phyloP scores from a whole-genome alignment of 1,140 invertebrate species.

The Drosophila sechellia region DNA sequence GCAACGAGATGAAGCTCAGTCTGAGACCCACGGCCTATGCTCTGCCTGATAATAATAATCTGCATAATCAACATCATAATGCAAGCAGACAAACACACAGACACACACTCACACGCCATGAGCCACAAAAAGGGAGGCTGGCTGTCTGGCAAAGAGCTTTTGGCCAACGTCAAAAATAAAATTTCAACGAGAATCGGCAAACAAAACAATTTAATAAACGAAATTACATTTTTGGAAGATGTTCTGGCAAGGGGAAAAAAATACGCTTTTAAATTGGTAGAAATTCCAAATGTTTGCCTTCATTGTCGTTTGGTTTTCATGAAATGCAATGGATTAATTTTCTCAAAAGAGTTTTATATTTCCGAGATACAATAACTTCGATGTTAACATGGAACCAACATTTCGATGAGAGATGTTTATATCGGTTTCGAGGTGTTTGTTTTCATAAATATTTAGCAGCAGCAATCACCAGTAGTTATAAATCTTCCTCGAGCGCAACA shows the following conservation, averaged over 20 bases:
- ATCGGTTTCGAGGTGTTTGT: no score
- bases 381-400: neutral
- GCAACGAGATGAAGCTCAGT: conserved; percentile 35
- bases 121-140: no score
- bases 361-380: no score
- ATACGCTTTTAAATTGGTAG: conserved; percentile 6
- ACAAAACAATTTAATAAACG: conserved; percentile 74
- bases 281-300: conserved; percentile 12
- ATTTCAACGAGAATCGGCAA: conserved; percentile 58
- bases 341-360: neutral
- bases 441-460: no score
- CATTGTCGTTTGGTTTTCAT: neutral
- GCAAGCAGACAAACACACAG: conserved; percentile 48
- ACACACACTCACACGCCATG: neutral
- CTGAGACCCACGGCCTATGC: conserved; percentile 23
- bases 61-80: conserved; percentile 74
- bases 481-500: no score
- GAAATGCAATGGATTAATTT: conserved; percentile 6
- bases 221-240: conserved; percentile 23
- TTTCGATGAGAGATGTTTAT: no score
- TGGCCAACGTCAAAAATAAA: conserved; percentile 45
- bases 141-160: conserved; percentile 58
- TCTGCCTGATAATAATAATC: conserved; percentile 72
- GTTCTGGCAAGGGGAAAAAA: conserved; percentile 15
- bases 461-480: no score